phyloP scores from a whole-genome alignment of 2,797 vertebrate genomes.

The Sebastes paucispinis region DNA sequence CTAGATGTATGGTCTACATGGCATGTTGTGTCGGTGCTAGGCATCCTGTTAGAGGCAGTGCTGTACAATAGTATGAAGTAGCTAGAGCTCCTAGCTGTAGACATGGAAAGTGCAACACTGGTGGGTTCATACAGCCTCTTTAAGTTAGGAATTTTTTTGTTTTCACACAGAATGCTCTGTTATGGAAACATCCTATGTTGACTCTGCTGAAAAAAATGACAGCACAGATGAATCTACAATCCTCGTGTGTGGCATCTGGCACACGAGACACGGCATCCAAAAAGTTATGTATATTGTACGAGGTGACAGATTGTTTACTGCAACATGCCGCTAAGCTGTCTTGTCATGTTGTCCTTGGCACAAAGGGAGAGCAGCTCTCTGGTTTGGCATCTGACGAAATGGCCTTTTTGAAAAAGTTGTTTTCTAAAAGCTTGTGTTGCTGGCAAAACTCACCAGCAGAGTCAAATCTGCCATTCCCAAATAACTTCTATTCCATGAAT shows the following conservation, averaged over 20 bases:
- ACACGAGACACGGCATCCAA: background rate
- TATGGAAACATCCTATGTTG: background rate
- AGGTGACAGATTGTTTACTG: slow-evolving; percentile 43
- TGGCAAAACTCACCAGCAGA: background rate
- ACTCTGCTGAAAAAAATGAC: slow-evolving; percentile 8
- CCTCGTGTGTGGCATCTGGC: slow-evolving; percentile 22
- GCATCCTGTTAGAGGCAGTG: background rate
- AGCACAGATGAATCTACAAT: slow-evolving; percentile 21
- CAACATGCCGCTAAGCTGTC: slow-evolving; percentile 20
- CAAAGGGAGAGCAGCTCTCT: slow-evolving; percentile 20
- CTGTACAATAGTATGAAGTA: background rate
- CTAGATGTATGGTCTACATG: background rate
- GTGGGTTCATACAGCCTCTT: background rate
- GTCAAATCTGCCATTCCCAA: background rate
- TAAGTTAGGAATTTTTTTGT: background rate
- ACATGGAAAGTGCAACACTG: background rate
- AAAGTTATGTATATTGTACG: slow-evolving; percentile 36
- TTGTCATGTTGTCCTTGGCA: slow-evolving; percentile 47
- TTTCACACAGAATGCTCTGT: background rate
- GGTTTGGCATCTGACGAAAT: slow-evolving; percentile 30
- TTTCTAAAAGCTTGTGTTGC: background rate
- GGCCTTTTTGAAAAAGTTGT: too few relatives aligned
- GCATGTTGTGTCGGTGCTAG: background rate
- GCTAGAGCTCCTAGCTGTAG: background rate
- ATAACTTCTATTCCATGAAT: background rate